Evolutionary conservation across 2,113 vertebrate species (phyloP), one percentile per base, ranked within the genome.

Genomic region (Pomatostomus ruficeps): DNA sequence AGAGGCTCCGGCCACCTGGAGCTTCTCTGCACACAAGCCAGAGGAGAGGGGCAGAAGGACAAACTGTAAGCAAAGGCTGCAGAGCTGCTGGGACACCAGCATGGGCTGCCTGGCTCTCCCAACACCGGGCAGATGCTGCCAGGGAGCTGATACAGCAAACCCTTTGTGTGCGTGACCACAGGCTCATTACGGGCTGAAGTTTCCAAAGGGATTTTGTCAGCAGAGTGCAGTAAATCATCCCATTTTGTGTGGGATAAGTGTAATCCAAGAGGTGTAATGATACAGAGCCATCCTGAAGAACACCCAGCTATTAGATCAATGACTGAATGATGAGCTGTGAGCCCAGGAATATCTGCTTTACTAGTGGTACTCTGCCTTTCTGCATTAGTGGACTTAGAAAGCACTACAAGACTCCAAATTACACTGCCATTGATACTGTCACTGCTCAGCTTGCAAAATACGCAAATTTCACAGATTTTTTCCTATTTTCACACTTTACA

Each of bases 91-190:
- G 7, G 42, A 61, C 26, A 51, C 15, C 75, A 78, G 46, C 7
- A 33, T 5, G 36, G 16, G 80, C 61, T 74, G 66, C 61, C 40
- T 46, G 61, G 42, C 36, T 75, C 43, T 59, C 21, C 35, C 2
- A 4, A 1, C 0, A 1, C 45, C n/a, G 20, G 29, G 29, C 10
- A 61, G 65, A 38, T 1, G 0, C 67, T 78, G 61, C 20, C 7
- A 8, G 1, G 1, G 42, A 77, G 45, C 52, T 71, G 51, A 63
- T 40, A 14, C 0, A 1, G 31, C 14, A 35, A 40, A 25, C 16
- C 7, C 46, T 38, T 52, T 1, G 0, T 25, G 8, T 31, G 28
- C 1, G 0, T 45, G 33, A 68, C 14, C n/a, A 52, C n/a, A 22
- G 43, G 21, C 21, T 59, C 28, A 31, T 14, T 19, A 70, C 22